phyloP scores from a whole-genome alignment of 2,113 vertebrate species.

The Vicugna pacos region DNA sequence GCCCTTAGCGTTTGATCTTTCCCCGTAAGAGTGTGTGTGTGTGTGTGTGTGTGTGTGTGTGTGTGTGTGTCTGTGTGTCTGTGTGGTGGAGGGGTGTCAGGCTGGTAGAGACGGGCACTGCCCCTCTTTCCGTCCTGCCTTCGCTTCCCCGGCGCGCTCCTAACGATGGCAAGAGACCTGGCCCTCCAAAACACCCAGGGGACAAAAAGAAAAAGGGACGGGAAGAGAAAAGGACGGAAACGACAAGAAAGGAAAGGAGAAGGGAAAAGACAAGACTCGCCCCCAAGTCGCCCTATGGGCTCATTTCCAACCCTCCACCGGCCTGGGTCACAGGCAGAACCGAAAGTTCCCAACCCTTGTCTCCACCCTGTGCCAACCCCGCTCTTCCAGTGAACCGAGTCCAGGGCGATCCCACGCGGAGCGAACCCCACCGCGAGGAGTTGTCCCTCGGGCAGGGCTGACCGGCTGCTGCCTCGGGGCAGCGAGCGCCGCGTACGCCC shows the following conservation, averaged over 20 bases:
- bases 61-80: neutral
- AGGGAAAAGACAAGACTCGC: neutral
- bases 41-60: neutral
- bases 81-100: neutral
- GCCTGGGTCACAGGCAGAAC: neutral
- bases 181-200: neutral
- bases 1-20: constrained; percentile 87
- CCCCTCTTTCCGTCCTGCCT: neutral
- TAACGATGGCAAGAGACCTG: too few relatives aligned
- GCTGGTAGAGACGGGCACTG: neutral
- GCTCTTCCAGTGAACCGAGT: fast-evolving
- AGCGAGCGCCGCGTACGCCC: neutral
- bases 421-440: neutral
- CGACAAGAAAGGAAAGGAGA: neutral
- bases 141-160: neutral
- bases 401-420: neutral
- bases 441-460: neutral
- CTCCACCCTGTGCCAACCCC: neutral
- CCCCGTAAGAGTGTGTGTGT: neutral
- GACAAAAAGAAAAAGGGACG: neutral
- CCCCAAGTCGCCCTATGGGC: neutral
- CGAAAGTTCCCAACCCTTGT: neutral
- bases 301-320: neutral
- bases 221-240: too few relatives aligned
- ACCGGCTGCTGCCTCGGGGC: neutral